Evolutionary conservation across 2,113 vertebrate genomes (phyloP), one percentile per base, ranked within the genome.

Genomic region (Oncorhynchus masou): DNA sequence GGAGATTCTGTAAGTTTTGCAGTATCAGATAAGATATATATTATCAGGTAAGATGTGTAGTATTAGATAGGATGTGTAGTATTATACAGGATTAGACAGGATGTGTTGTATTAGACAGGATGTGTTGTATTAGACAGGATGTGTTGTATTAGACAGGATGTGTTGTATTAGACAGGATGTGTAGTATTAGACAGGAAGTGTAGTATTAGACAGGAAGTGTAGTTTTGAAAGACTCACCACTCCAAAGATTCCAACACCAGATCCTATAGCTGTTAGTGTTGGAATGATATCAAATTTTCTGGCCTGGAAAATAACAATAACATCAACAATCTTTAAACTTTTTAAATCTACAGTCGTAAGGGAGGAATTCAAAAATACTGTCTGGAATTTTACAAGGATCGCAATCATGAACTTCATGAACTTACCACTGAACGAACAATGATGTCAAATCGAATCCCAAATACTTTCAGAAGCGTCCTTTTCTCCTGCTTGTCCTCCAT

Each of bases 221-320:
- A n/a, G 13, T 15, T 29, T 71, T 51, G 48, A 73, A 0, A 51
- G 83, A 93, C 96, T 93, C 90, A 99, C 98, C 94, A 99, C 97
- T 75, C 98, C 97, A 24, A 99, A 99, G 83, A 99, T 99, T 77
- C 98, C 97, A 77, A 99, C 97, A 74, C 98, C 97, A 24, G 98
- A 99, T 76, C 97, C 98, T 2, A 99, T 97, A 4, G 97, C 96
- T 5, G 95, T 98, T 88, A 99, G 91, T 0, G 97, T 99, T 0
- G 98, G 97, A 85, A 99, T 99, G 86, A 99, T 96, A 84, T 99
- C 94, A 89, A 99, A 99, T 87, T 97, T 97, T 74, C 97, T 94
- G 3, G 96, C 98, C 98, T 99, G 82, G 70, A 22, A 34, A 85
- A 71, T 11, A 16, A 71, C 39, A 68, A 60, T 49, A 15, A 6